Conservation (phyloP, 2,888 invertebrate species). For the Ametastegia equiseti region DNA sequence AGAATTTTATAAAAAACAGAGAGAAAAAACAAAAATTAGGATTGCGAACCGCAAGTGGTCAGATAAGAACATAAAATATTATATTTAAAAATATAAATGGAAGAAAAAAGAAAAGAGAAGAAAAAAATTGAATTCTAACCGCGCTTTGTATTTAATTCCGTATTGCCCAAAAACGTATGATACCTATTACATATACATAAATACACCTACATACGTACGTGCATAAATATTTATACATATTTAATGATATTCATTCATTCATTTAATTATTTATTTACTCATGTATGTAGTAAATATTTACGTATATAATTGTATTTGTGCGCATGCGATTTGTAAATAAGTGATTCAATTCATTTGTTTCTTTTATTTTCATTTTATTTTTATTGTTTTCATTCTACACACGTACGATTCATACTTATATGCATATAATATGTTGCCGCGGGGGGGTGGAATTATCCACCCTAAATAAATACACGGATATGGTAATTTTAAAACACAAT, state of each 20-base stretch:
- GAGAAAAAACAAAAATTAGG: conserved; percentile 44
- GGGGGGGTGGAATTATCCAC: neutral
- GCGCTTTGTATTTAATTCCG: neutral
- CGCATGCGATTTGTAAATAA: conserved; percentile 8
- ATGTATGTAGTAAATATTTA: neutral
- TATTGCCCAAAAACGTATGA: conserved; percentile 48
- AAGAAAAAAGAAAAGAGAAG: conserved; percentile 38
- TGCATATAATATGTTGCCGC: neutral
- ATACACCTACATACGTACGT: conserved; percentile 47
- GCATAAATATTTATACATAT: conserved; percentile 13
- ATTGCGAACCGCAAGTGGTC: conserved; percentile 15
- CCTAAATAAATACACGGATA: neutral
- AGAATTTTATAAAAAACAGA: conserved; percentile 34
- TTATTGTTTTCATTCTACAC: too few species aligned
- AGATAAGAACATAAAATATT: conserved; percentile 41
- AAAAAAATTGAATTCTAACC: conserved; percentile 7
- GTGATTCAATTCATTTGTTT: too few species aligned
- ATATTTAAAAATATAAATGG: conserved; percentile 8
- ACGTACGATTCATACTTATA: too few species aligned
- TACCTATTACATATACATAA: conserved; percentile 53
- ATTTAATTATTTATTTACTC: neutral
- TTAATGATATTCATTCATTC: neutral
- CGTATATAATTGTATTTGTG: neutral
- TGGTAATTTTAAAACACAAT: neutral
- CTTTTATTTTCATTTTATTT: too few species aligned